Percentiles rank a stretch among this genome's conserved stretches.
phyloP scores from a whole-genome alignment of 2,113 vertebrate species.

The Piprites chloris region DNA sequence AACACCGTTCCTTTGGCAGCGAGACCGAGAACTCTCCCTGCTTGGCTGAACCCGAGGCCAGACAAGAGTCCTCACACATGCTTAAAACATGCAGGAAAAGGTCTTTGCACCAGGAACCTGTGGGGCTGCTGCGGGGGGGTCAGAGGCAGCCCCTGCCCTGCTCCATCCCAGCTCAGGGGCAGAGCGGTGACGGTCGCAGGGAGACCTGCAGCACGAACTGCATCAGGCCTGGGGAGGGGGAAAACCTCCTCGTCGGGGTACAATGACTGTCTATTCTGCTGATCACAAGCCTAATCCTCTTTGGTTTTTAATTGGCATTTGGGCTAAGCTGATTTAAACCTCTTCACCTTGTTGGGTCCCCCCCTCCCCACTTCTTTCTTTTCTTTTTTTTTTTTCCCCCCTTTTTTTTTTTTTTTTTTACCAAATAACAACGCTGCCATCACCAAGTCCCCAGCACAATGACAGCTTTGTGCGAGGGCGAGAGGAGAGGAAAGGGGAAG shows the following conservation, averaged over 20 bases:
- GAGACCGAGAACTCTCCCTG: background rate
- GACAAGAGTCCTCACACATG: rapidly evolving
- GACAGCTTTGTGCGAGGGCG: conserved; percentile 63
- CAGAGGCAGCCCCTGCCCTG: background rate
- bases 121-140: rapidly evolving
- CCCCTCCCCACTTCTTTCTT: conserved; percentile 33
- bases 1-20: background rate
- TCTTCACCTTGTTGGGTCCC: conserved; percentile 72
- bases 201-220: background rate
- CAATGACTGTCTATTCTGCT: conserved; percentile 68
- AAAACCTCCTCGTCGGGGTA: background rate
- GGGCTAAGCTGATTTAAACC: conserved; percentile 84
- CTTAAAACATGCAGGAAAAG: rapidly evolving
- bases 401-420: background rate
- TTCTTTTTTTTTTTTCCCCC: background rate
- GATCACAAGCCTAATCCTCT: conserved; percentile 69
- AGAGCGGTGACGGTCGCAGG: background rate
- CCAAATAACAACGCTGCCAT: conserved; percentile 55
- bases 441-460: conserved; percentile 53
- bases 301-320: conserved; percentile 83
- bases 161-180: background rate
- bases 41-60: background rate
- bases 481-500: conserved; percentile 44
- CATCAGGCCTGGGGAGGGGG: background rate
- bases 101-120: background rate